These are phyloP conservation scores for Mongoloraphidia duomilia DNA, from an alignment of 2,888 invertebrate species.

Conservation along the genomic window DNA sequence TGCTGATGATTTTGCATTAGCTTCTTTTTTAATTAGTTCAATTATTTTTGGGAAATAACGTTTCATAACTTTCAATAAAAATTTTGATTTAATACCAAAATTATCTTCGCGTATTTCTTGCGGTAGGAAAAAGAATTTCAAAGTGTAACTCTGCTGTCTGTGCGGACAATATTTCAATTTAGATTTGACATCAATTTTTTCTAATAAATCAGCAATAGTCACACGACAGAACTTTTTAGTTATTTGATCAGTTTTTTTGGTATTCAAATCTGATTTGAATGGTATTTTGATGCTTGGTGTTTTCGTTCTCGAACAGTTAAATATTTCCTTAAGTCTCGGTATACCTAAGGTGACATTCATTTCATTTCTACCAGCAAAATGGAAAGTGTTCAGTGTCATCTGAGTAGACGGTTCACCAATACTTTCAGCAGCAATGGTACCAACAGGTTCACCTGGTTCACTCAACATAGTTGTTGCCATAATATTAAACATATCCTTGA, in stretches of 20 bases:
- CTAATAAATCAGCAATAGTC: slow-evolving; percentile 62
- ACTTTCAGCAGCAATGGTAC: slow-evolving; percentile 86
- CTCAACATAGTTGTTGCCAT: slow-evolving; percentile 67
- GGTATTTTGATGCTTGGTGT: slow-evolving; percentile 96
- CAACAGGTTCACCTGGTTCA: slow-evolving; percentile 91
- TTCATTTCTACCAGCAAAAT: slow-evolving; percentile 98
- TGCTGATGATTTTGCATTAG: slow-evolving; percentile 36
- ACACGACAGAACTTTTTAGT: slow-evolving; percentile 51
- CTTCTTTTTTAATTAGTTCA: slow-evolving; percentile 40
- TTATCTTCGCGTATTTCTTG: slow-evolving; percentile 56
- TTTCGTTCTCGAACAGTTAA: slow-evolving; percentile 94
- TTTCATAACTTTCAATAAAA: slow-evolving; percentile 56
- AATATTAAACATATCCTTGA: slow-evolving; percentile 48
- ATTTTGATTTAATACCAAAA: slow-evolving; percentile 52
- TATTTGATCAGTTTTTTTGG: slow-evolving; percentile 39
- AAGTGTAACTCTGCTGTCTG: slow-evolving; percentile 42
- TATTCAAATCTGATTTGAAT: slow-evolving; percentile 37
- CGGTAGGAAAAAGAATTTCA: slow-evolving; percentile 63
- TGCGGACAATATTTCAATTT: slow-evolving; percentile 39
- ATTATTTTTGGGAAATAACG: slow-evolving; percentile 56
- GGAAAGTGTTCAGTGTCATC: slow-evolving; percentile 99
- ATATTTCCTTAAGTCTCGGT: slow-evolving; percentile 87
- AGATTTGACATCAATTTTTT: slow-evolving; percentile 48
- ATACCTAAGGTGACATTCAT: slow-evolving; percentile 99
- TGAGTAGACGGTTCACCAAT: slow-evolving; percentile 99